Percentiles rank a stretch among this genome's conserved stretches.
Conservation (phyloP, 2,888 invertebrate genomes). For the Nomada fabriciana region DNA sequence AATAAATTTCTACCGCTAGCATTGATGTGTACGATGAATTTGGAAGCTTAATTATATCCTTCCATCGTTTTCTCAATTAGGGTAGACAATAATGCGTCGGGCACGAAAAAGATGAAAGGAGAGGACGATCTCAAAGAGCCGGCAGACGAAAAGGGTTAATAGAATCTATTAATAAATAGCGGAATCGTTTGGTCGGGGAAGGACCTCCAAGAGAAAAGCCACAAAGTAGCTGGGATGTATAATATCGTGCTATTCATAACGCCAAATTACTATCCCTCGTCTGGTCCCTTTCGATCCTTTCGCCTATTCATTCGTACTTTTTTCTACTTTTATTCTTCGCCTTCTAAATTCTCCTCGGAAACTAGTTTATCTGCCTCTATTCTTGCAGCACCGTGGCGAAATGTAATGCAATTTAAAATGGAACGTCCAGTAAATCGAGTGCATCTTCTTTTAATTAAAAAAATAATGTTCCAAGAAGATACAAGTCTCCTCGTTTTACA, state of each 20-base stretch:
- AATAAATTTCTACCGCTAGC: no score
- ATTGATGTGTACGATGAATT: no score
- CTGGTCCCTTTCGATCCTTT: slow-evolving; percentile 40
- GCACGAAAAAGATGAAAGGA: slow-evolving; percentile 6
- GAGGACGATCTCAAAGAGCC: slow-evolving; percentile 5
- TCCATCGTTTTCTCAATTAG: background rate
- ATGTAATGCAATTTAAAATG: background rate
- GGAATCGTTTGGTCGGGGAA: slow-evolving; percentile 29
- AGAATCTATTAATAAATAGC: slow-evolving; percentile 74
- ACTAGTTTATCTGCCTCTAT: background rate
- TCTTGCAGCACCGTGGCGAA: background rate
- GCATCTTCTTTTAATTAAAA: background rate
- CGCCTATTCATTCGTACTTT: slow-evolving; percentile 1
- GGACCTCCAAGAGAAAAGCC: slow-evolving; percentile 58
- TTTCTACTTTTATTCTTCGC: background rate
- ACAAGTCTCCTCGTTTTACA: no score
- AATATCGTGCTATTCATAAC: slow-evolving; percentile 66
- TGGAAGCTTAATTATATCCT: no score
- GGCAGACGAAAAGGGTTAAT: slow-evolving; percentile 33
- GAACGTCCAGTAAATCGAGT: background rate
- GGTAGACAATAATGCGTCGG: background rate
- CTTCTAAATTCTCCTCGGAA: background rate
- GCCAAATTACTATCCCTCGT: slow-evolving; percentile 72
- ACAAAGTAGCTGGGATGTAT: slow-evolving; percentile 76
- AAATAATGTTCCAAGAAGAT: no score